These are phyloP conservation scores for Ectemnius cavifrons DNA, from an alignment of 2,888 invertebrate genomes.

Conservation along the genomic window DNA sequence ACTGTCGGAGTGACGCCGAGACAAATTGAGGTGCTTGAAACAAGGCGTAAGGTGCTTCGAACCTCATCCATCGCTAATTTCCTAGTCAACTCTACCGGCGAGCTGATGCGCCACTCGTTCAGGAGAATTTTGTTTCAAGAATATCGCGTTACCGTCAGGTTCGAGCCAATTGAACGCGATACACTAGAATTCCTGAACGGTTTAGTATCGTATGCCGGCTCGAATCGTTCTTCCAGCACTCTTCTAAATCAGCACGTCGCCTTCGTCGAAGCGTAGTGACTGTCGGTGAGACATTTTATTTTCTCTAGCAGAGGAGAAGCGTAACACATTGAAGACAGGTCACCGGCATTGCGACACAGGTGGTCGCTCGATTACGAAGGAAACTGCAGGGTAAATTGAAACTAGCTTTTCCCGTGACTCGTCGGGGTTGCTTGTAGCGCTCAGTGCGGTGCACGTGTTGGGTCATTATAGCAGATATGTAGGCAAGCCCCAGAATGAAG, in stretches of 20 bases:
- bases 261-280: too few relatives aligned
- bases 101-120: constrained; percentile 26
- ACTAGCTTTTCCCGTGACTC: neutral
- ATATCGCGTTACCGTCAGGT: constrained; percentile 40
- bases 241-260: too few relatives aligned
- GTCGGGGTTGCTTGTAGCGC: neutral
- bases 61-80: neutral
- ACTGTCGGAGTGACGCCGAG: constrained; percentile 27
- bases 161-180: constrained; percentile 17
- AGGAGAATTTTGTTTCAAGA: constrained; percentile 41
- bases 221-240: constrained; percentile 7
- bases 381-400: neutral
- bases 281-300: too few relatives aligned
- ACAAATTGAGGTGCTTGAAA: constrained; percentile 40
- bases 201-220: constrained; percentile 25
- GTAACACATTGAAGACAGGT: too few relatives aligned
- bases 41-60: constrained; percentile 19
- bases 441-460: neutral
- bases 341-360: too few relatives aligned
- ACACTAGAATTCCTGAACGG: constrained; percentile 26
- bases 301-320: too few relatives aligned
- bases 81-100: neutral
- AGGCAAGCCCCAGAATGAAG: too few relatives aligned
- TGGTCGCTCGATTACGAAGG: neutral
- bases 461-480: neutral